Base-by-base conservation (phyloP, 2,113 vertebrate genomes). In the Cettia cetti region DNA sequence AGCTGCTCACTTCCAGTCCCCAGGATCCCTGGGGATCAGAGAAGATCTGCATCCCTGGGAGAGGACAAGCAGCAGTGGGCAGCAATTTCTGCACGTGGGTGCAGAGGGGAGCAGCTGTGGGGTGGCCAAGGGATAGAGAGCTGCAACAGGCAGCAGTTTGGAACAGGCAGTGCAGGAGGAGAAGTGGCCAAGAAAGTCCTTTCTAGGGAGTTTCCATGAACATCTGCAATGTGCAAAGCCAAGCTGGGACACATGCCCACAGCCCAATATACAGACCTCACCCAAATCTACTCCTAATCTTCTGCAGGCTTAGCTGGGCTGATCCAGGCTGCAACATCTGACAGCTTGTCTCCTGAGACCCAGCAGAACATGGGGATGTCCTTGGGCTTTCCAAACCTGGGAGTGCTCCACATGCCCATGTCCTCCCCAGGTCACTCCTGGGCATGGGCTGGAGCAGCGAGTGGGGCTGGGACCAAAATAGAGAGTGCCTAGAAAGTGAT, bases 401-500 rank as follows among this genome's bases (percentile, higher is more conserved):
- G 76, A 30, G 19, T 82, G 72, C 52, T 77, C 69, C 6, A 1
- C 0, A 0, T 65, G 18, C 57, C n/a, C 54, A 24, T n/a, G 5
- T 66, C 26, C 19, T 23, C n/a, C 63, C 49, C 28, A 30, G 7
- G 16, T 56, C 42, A 57, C 50, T 65, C 39, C 61, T 7, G 13
- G 68, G 45, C 24, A 8, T 4, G 5, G n/a, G 39, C 44, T 28
- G 81, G 77, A 86, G 90, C 79, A 84, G 40, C 0, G 3, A 85
- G 28, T 11, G 10, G 57, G 35, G n/a, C 79, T 11, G 27, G 53
- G 65, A 40, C 49, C 52, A 22, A 86, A 96, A 88, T 37, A 93
- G 69, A 66, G 4, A 26, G 3, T 84, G 77, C 89, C 89, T 86
- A 45, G 92, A 89, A 92, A 91, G 92, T 76, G 77, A 19, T 30